Evolutionary conservation across 35 echinoderm and acorn worm genomes (phyloP), one percentile per base, ranked within the genome.

Genomic region (Acanthaster planci): DNA sequence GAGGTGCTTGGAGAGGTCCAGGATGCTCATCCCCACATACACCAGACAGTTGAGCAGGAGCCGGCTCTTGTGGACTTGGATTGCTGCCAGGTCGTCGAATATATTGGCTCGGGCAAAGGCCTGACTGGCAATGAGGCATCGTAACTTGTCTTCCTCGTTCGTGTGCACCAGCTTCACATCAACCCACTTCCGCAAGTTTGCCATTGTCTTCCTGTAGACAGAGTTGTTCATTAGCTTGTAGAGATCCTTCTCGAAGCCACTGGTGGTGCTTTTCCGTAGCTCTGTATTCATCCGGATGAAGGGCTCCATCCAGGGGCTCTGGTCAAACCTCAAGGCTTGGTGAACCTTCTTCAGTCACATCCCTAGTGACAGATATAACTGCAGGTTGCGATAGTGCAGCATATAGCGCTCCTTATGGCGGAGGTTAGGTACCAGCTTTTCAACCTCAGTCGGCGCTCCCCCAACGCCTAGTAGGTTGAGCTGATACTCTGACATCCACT

Each of bases 181-280:
- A 58, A 56, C 18, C 3, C 60, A 19, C 5, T 76, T 85, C 1
- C 83, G 37, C 29, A 76, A 9, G 36, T 85, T 85, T 37, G 68
- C 83, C 57, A 67, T 76, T 8, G 58, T 39, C 29, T 85, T 85
- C 1, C 83, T 67, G 51, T 75, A 85, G 6, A 85, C 83, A 6
- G 83, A 39, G 16, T 75, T 72, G 50, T 85, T 85, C 83, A 85
- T 85, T 2, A 85, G 83, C 38, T 40, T 85, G 59, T 44, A 75
- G 35, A 85, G 50, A 17, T 75, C 57, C 57, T 85, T 67, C 29
- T 85, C 83, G 29, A 85, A 85, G 1, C 47, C 38, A 19, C 19
- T 39, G 21, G 19, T 42, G 17, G 64, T 37, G 2, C 23, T 1
- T 21, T 60, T 76, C 51, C 58, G 39, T 5, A 67, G 29, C 21